A percentile compares a stretch with the other conserved stretches of the same genome.
Evolutionary conservation across 2,888 invertebrate species (phyloP).

Genomic region (Tachina grossa): DNA sequence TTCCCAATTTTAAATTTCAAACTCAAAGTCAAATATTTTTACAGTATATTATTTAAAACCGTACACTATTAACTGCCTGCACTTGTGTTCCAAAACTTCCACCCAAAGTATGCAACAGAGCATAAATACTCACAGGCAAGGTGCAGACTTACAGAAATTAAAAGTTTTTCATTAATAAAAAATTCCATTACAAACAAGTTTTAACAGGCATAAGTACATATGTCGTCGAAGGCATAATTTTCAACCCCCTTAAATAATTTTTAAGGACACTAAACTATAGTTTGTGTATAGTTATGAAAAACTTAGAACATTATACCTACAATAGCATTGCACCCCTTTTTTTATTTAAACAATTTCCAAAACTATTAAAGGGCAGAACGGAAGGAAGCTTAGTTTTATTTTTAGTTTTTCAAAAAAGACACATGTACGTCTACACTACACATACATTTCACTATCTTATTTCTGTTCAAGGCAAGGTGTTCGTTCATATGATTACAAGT

Average conservation of each 20-base stretch:
- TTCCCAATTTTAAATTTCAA: too few relatives aligned
- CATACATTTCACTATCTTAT: constrained; percentile 34
- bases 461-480: constrained; percentile 53
- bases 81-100: constrained; percentile 42
- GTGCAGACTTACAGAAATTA: constrained; percentile 3
- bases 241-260: constrained; percentile 49
- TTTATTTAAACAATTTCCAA: constrained; percentile 9
- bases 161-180: constrained; percentile 20
- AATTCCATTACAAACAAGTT: constrained; percentile 16
- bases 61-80: background rate
- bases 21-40: background rate
- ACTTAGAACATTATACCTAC: constrained; percentile 11
- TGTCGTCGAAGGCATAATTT: constrained; percentile 38
- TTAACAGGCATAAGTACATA: constrained; percentile 14
- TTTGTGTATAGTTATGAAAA: constrained; percentile 51
- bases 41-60: background rate
- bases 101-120: constrained; percentile 47
- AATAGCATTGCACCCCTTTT: constrained; percentile 41
- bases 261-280: constrained; percentile 17
- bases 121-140: constrained; percentile 46
- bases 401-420: constrained; percentile 13
- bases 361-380: constrained; percentile 4
- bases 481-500: constrained; percentile 18
- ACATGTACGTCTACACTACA: background rate
- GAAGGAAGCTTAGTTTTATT: constrained; percentile 51